phyloP scores from a whole-genome alignment of 2,797 vertebrate genomes.

The Gymnothorax javanicus region DNA sequence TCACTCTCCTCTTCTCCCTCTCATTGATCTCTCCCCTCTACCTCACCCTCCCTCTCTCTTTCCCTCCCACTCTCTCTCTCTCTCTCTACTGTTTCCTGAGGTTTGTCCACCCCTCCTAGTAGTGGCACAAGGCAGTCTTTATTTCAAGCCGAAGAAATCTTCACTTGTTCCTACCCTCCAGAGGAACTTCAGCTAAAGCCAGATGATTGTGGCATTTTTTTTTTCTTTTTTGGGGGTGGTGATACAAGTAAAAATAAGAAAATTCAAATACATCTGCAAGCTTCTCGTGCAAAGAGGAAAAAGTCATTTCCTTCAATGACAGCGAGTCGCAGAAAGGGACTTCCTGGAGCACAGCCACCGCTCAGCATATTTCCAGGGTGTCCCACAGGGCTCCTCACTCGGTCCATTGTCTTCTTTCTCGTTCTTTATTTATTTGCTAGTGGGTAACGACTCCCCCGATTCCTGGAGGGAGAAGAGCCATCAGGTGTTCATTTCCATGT shows the following conservation, averaged over 20 bases:
- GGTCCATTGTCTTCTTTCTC: neutral
- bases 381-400: constrained; percentile 14
- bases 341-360: neutral
- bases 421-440: neutral
- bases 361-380: neutral
- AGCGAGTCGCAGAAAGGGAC: constrained; percentile 14
- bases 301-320: constrained; percentile 20
- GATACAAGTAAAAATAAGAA: neutral
- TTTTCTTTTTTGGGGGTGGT: neutral
- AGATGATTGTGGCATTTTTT: neutral
- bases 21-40: neutral
- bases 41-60: neutral
- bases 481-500: constrained; percentile 1
- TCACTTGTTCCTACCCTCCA: constrained; percentile 10
- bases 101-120: neutral
- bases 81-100: neutral
- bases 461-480: neutral
- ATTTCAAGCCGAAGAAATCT: constrained; percentile 23
- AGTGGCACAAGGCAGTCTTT: constrained; percentile 23
- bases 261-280: constrained; percentile 4
- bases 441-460: neutral
- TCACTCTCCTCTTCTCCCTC: neutral
- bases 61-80: neutral
- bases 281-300: neutral
- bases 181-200: neutral